Base-by-base conservation (phyloP, 2,888 invertebrate species). In the Thymelicus acteon region DNA sequence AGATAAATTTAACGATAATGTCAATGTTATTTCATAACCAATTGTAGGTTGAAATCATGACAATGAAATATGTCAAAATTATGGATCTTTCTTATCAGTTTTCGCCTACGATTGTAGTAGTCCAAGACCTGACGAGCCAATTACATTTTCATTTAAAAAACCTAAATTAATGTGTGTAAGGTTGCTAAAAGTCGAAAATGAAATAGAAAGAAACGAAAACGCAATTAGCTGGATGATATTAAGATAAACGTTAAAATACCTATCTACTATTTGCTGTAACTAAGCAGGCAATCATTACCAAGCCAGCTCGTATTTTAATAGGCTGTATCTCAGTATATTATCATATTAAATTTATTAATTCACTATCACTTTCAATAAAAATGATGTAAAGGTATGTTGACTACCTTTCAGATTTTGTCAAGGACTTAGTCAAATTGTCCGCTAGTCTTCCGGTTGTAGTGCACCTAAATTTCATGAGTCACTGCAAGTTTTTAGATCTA, bases 401-500 rank as follows among this genome's bases (percentile, higher is more conserved):
- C 15, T 52, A 13, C 19, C 52, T 52, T 48, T 48, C 48, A 12
- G 52, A 52, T 48, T 52, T 48, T 52, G 19, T 52, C 52, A 52
- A 52, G 52, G 52, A 52, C 52, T 7, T 15, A 2, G 15, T 52
- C 52, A 52, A 19, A 52, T 52, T 52, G 52, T 19, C 6, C 15
- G 31, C 8, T 52, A 19, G 52, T 52, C 52, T 52, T 52, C 52
- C 63, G 39, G 39, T 52, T 52, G 40, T 19, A 39, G 10, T 52
- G 7, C 15, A 7, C 54, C 58, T 44, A 47, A 58, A 58, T 8
- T 31, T n/a, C 4, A 66, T 66, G 66, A 66, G 12, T 66, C 66
- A 66, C n/a, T 2, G 44, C 19, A 12, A 64, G 64, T 24, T 66
- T 52, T 48, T 44, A 47, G 58, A 54, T 12, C 58, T 74, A 72